Conservation (phyloP, 1,140 invertebrate genomes). For the Zaprionus davidi region DNA sequence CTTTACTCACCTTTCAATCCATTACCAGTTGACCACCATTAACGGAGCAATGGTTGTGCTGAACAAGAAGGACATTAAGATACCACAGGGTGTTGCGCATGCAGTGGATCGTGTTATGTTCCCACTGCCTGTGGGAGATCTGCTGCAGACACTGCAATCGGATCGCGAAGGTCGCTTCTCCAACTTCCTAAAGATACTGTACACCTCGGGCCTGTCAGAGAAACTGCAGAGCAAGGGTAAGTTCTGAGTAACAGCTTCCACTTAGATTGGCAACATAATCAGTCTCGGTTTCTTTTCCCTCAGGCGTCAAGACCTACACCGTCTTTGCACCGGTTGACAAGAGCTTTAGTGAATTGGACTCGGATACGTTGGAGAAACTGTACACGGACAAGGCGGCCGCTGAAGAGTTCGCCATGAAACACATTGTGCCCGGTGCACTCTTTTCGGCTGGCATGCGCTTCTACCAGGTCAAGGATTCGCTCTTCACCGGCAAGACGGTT, state of each 20-base stretch:
- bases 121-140: slow-evolving; percentile 92
- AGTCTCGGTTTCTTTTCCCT: not conserved
- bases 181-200: slow-evolving; percentile 90
- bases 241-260: not conserved
- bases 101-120: slow-evolving; percentile 95
- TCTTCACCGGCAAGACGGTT: slow-evolving; percentile 87
- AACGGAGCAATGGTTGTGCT: slow-evolving; percentile 91
- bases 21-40: slow-evolving; percentile 90
- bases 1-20: not conserved
- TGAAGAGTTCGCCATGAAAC: slow-evolving; percentile 90
- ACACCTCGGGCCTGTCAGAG: slow-evolving; percentile 89
- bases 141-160: slow-evolving; percentile 92
- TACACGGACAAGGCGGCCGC: slow-evolving; percentile 88
- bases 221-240: slow-evolving; percentile 86
- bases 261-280: not conserved
- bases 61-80: slow-evolving; percentile 92
- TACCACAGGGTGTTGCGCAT: slow-evolving; percentile 93
- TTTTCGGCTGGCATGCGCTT: slow-evolving; percentile 94
- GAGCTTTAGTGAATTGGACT: slow-evolving; percentile 89
- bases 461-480: slow-evolving; percentile 92
- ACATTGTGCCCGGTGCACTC: slow-evolving; percentile 90
- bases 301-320: slow-evolving; percentile 92
- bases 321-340: slow-evolving; percentile 93
- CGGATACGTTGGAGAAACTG: slow-evolving; percentile 87
- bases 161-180: slow-evolving; percentile 92